Percentiles rank a stretch among this genome's conserved stretches.
phyloP scores from a whole-genome alignment of 2,797 vertebrate species.

The Rhynchotus rufescens region DNA sequence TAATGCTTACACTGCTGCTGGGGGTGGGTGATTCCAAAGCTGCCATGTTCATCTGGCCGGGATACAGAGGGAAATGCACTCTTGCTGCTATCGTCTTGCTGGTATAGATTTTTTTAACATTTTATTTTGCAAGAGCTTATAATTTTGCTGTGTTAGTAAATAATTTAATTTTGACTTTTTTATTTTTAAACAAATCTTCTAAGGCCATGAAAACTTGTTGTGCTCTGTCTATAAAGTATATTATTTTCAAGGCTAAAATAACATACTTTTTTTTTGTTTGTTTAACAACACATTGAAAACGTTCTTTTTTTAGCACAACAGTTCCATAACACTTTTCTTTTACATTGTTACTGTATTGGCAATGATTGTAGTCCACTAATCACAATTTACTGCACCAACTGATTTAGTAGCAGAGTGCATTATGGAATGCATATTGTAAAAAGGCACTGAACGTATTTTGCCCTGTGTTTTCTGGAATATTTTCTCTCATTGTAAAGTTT shows the following conservation, averaged over 20 bases:
- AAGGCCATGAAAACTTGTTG: conserved; percentile 51
- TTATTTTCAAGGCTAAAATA: neutral
- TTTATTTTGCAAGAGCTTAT: conserved; percentile 28
- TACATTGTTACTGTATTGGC: conserved; percentile 67
- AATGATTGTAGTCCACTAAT: conserved; percentile 57
- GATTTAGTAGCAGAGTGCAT: conserved; percentile 40
- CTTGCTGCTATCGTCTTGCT: neutral
- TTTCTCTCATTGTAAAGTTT: conserved; percentile 54
- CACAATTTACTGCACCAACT: conserved; percentile 33
- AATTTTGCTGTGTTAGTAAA: conserved; percentile 38
- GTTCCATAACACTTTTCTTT: conserved; percentile 51
- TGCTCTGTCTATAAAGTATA: conserved; percentile 25
- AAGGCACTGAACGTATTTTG: conserved; percentile 83
- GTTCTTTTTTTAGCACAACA: conserved; percentile 45
- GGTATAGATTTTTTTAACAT: neutral
- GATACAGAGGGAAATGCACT: conserved; percentile 28
- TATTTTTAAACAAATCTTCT: neutral
- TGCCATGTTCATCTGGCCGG: conserved; percentile 13
- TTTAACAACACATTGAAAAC: conserved; percentile 10
- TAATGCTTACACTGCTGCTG: conserved; percentile 31
- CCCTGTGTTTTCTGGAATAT: conserved; percentile 75
- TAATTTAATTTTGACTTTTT: conserved; percentile 9
- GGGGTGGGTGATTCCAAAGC: conserved; percentile 32
- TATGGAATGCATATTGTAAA: conserved; percentile 78
- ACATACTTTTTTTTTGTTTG: neutral